Evolutionary conservation across 2,113 vertebrate species (phyloP).

Genomic region (Pteronura brasiliensis): DNA sequence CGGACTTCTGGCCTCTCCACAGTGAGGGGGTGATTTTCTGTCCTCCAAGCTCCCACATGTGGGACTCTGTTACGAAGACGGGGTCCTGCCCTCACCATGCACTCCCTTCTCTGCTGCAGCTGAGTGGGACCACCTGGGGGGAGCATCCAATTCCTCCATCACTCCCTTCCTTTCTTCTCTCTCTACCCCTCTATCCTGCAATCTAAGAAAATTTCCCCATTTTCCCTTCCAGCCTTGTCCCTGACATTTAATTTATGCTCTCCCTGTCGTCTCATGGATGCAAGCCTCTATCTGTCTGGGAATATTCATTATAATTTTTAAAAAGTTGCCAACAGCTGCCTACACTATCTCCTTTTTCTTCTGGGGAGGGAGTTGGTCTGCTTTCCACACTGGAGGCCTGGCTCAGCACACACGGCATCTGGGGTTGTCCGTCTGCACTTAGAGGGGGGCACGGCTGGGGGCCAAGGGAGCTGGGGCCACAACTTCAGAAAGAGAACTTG

Average conservation of each 20-base stretch:
- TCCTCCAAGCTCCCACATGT: rapidly evolving
- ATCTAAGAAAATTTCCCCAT: neutral
- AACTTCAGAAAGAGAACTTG: neutral
- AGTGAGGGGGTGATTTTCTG: neutral
- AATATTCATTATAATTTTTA: neutral
- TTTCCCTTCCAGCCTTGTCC: neutral
- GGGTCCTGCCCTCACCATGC: rapidly evolving
- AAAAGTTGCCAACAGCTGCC: neutral
- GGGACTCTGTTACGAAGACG: rapidly evolving
- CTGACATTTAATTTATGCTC: neutral
- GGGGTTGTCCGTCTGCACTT: neutral
- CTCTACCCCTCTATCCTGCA: neutral
- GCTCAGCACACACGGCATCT: rapidly evolving
- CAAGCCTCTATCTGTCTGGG: neutral
- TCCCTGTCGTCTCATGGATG: neutral
- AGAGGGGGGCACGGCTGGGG: neutral
- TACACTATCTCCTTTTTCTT: neutral
- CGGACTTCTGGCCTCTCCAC: neutral
- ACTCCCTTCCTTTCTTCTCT: neutral
- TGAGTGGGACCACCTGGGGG: neutral
- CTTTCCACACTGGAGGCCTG: neutral
- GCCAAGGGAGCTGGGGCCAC: rapidly evolving
- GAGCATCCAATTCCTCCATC: neutral
- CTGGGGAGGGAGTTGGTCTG: no score
- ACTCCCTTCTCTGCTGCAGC: neutral